A percentile compares a stretch with the other conserved stretches of the same genome.
phyloP scores from a whole-genome alignment of 2,888 invertebrate species.

The Ormyrus nitidulus region DNA sequence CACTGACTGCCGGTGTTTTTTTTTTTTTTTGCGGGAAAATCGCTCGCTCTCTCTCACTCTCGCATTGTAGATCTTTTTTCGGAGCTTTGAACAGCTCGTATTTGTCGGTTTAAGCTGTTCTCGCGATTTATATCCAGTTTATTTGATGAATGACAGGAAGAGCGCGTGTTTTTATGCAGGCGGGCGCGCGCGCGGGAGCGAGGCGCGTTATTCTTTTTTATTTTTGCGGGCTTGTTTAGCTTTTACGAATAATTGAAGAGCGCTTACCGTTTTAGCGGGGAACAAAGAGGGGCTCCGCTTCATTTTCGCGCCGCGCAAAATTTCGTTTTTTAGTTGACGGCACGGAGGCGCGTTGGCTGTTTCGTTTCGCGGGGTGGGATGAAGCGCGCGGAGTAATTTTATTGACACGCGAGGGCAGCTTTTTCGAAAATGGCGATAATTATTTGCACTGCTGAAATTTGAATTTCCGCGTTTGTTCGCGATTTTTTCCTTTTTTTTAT shows the following conservation, averaged over 20 bases:
- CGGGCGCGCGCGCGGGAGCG: no score
- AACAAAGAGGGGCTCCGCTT: background rate
- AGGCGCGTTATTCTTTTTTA: background rate
- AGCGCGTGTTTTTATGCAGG: background rate
- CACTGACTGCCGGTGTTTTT: no score
- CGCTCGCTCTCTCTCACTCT: background rate
- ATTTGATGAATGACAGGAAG: slow-evolving; percentile 2
- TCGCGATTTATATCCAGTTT: slow-evolving; percentile 4
- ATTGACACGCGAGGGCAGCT: no score
- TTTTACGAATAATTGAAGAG: background rate
- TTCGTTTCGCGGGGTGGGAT: no score
- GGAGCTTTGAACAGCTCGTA: slow-evolving; percentile 22
- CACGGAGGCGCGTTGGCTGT: no score
- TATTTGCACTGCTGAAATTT: no score
- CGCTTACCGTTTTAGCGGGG: background rate
- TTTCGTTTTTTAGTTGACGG: background rate
- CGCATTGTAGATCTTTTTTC: slow-evolving; percentile 20
- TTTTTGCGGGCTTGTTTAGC: background rate
- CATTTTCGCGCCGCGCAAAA: background rate
- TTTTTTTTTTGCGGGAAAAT: slow-evolving; percentile 12
- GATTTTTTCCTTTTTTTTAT: no score
- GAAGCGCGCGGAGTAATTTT: no score
- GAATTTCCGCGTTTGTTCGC: no score
- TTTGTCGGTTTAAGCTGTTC: background rate
- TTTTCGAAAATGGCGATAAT: no score